Base-by-base conservation (phyloP, 2,797 vertebrate species). In the Limnodromus scolopaceus region DNA sequence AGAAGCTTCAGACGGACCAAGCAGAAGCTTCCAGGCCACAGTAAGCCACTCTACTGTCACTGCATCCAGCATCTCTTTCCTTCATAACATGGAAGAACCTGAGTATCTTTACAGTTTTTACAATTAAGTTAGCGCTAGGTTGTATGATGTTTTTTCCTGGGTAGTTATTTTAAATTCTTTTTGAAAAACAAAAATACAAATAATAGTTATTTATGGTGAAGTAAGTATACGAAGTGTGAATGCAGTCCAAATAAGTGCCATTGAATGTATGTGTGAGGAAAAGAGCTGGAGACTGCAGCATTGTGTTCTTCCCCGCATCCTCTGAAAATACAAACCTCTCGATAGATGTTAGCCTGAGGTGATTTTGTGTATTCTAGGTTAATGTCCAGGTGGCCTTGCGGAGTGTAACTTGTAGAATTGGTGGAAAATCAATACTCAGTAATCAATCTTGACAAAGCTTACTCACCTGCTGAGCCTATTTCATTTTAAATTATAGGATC, bases 1-100 rank as follows among this genome's bases (percentile, higher is more conserved):
- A 99, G 74, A 99, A 99, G 93, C 99, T 99, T 75, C 99, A 99
- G 97, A 99, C 99, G 1, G 99, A 99, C 97, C 99, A 99, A 68
- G 99, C 99, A 16, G 99, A 99, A 98, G 99, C 99, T 69, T 99
- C 99, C 89, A 99, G 98, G 96, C 99, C 99, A 91, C 99, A 99
- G 99, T 99, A 98, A 99, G 99, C 94, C 4, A 5, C 16, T 36
- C 86, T 75, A n/a, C 65, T 83, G 34, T 87, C 18, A 2, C 77
- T 82, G 12, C 23, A 65, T 58, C 38, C 66, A 61, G 8, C 51
- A 28, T n/a, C 55, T 63, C 58, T 66, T 79, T 81, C 38, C n/a
- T 94, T 79, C 10, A 9, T 58, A 18, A 69, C 13, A 3, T 18
- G 3, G 34, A 8, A 72, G 17, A 91, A 17, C 70, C 28, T 57